Base-by-base conservation (phyloP, 2,888 invertebrate genomes). In the Allolobophora icterica region DNA sequence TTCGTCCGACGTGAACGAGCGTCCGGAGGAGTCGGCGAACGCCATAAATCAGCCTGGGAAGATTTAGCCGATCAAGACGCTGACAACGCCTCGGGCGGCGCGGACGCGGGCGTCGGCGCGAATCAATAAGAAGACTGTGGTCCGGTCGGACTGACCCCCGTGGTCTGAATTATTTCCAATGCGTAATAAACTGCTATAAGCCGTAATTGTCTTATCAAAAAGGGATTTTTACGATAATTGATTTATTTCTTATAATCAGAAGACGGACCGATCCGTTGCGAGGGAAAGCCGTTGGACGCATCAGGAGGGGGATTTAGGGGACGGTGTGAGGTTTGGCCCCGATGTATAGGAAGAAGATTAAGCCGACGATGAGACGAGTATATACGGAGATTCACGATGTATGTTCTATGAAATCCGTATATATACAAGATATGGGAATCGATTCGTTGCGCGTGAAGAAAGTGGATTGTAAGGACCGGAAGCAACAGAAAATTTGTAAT, bases 151-250 rank as follows among this genome's bases (percentile, higher is more conserved):
- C 6, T 38, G 87, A 87, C 87, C 90, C 24, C n/a, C 19, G 34
- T 35, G 52, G 58, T 71, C 71, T 71, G 90, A 58, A 90, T 90
- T 90, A 71, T 90, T 90, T 90, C 90, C 90, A 71, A 34, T 90
- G 90, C 35, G 38, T 71, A 90, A 71, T 90, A 90, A 90, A 45
- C 58, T 71, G 90, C 58, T 90, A 90, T 71, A n/a, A 58, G 71
- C 19, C 17, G 38, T 90, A 71, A 90, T 71, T 38, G 38, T 38
- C 38, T 71, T 45, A 90, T 90, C 90, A 90, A 38, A 38, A 71
- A 71, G 83, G 90, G 90, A 90, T 90, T 90, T 90, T 45, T 38
- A 71, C 30, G 45, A 71, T 90, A 90, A 90, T 58, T 90, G 90
- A 90, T 90, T 38, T 90, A 90, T 87, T 87, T 87, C 34, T 87